These are phyloP conservation scores for Catamblyrhynchus diadema DNA, from an alignment of 2,797 vertebrate species.

Conservation along the genomic window DNA sequence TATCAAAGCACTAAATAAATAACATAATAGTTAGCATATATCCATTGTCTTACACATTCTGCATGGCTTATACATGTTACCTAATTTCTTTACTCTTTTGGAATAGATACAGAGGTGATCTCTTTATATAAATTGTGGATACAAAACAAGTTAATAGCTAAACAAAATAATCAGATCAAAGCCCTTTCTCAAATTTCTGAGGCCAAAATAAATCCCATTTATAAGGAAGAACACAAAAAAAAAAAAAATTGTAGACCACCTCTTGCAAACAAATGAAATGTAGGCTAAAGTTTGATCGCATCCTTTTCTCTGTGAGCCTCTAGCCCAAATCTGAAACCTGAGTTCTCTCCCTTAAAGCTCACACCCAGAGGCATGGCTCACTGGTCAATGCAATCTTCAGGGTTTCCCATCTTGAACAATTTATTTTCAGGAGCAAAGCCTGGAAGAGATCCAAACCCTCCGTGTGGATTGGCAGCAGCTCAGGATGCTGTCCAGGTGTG, in stretches of 20 bases:
- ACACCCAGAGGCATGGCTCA: not conserved
- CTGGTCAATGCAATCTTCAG: slow-evolving; percentile 40
- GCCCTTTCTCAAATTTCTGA: not conserved
- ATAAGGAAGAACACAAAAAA: not conserved
- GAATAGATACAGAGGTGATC: not conserved
- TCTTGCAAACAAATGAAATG: not conserved
- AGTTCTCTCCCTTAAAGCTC: not conserved
- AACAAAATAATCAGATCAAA: not conserved
- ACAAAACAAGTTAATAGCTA: not conserved
- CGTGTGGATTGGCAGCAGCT: slow-evolving; percentile 10
- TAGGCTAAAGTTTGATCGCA: not conserved
- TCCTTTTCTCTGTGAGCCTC: not conserved
- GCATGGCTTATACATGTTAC: not conserved
- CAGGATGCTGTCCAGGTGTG: slow-evolving; percentile 58
- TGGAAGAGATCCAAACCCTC: slow-evolving; percentile 31
- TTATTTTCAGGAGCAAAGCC: slow-evolving; percentile 63
- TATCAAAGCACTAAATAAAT: slow-evolving; percentile 58
- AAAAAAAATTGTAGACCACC: not conserved
- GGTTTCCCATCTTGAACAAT: slow-evolving; percentile 51
- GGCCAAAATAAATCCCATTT: not conserved
- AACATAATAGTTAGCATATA: slow-evolving; percentile 34
- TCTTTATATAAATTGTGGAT: not conserved
- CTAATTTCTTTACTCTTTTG: not conserved
- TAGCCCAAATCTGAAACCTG: not conserved
- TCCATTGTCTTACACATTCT: slow-evolving; percentile 41